Percentiles rank a stretch among this genome's conserved stretches.
Conservation (phyloP, 2,888 invertebrate genomes). For the Hemaris fuciformis region DNA sequence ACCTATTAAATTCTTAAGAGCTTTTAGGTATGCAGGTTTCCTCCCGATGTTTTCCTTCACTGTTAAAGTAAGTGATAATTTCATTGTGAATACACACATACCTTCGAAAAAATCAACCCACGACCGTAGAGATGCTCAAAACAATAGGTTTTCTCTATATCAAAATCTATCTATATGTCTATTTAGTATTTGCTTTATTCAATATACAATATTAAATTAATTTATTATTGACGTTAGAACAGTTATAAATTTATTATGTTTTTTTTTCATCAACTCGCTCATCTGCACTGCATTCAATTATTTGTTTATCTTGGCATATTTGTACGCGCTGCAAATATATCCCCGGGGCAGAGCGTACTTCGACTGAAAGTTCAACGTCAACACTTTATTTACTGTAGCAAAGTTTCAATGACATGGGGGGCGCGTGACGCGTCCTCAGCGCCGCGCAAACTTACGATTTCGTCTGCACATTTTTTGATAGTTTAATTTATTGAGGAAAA, state of each 20-base stretch:
- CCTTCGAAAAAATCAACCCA: no score
- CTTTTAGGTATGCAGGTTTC: no score
- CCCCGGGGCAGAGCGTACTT: constrained; percentile 23
- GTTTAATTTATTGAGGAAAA: background rate
- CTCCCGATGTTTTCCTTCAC: no score
- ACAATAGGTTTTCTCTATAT: no score
- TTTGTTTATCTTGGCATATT: constrained; percentile 50
- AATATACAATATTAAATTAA: no score
- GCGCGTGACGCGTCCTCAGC: constrained; percentile 21
- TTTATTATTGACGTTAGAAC: no score
- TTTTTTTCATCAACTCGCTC: background rate
- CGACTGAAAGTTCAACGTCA: constrained; percentile 23
- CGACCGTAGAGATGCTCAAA: no score
- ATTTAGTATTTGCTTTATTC: background rate
- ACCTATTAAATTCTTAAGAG: no score
- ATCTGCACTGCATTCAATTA: constrained; percentile 53
- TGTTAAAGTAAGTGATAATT: background rate
- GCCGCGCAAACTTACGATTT: background rate
- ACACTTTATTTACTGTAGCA: constrained; percentile 21
- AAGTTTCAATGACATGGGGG: constrained; percentile 31
- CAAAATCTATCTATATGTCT: background rate
- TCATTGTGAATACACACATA: no score
- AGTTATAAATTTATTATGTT: no score
- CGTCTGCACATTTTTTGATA: background rate
- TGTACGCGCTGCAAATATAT: constrained; percentile 50